A percentile compares a stretch with the other conserved stretches of the same genome.
These are phyloP conservation scores for Triplophysa bombifrons DNA, from an alignment of 2,797 vertebrate species.

Conservation along the genomic window DNA sequence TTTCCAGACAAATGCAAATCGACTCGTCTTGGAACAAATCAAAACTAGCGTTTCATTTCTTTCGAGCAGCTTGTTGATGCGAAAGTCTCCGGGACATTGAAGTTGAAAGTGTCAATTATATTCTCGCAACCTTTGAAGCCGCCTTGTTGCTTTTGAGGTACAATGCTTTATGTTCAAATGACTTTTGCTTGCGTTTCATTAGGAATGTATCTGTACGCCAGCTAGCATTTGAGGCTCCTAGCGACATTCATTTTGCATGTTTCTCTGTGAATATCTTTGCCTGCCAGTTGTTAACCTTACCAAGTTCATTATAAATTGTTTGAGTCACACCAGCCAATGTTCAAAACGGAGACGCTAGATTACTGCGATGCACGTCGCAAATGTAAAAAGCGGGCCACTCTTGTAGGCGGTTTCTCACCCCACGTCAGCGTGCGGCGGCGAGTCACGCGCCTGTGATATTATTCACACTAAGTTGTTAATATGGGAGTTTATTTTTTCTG, in stretches of 20 bases:
- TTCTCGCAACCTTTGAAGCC: constrained; percentile 60
- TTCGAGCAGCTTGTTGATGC: constrained; percentile 45
- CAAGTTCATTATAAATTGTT: constrained; percentile 45
- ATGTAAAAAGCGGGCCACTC: constrained; percentile 52
- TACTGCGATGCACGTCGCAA: constrained; percentile 37
- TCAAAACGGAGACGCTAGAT: constrained; percentile 11
- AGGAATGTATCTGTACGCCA: constrained; percentile 45
- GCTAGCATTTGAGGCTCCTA: constrained; percentile 53
- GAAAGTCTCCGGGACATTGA: constrained; percentile 59
- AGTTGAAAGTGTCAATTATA: constrained; percentile 62
- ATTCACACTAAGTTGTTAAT: constrained; percentile 64
- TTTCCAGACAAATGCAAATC: constrained; percentile 41
- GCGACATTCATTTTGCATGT: constrained; percentile 57
- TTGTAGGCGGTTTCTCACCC: constrained; percentile 54
- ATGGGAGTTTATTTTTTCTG: constrained; percentile 62
- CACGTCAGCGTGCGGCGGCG: constrained; percentile 28
- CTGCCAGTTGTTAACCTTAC: constrained; percentile 46
- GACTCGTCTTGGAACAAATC: constrained; percentile 26
- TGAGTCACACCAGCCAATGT: constrained; percentile 37
- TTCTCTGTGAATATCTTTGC: constrained; percentile 58
- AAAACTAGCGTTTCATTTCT: constrained; percentile 39
- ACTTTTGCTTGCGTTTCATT: constrained; percentile 57
- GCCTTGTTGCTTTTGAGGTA: constrained; percentile 54
- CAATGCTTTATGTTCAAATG: constrained; percentile 54
- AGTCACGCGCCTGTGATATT: constrained; percentile 44